These are phyloP conservation scores for Larimichthys crocea DNA, from an alignment of 2,113 vertebrate genomes.

Conservation along the genomic window DNA sequence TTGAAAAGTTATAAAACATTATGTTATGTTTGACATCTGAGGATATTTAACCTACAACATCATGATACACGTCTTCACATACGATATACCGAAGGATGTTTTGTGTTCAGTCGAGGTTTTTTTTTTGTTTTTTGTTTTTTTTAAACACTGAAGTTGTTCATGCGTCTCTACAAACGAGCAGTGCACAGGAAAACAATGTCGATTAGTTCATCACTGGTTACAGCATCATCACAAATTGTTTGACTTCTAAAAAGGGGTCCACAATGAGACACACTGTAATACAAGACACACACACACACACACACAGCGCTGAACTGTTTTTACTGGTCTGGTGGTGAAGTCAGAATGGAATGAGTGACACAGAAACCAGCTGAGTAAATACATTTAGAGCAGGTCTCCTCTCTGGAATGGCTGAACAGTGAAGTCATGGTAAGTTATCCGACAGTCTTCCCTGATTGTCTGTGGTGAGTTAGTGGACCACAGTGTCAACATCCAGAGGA, in stretches of 20 bases:
- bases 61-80: conserved; percentile 26
- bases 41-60: conserved; percentile 31
- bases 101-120: conserved; percentile 12
- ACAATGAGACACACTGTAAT: conserved; percentile 49
- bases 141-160: conserved; percentile 39
- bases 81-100: conserved; percentile 29
- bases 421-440: conserved; percentile 40
- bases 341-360: conserved; percentile 46
- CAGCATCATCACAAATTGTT: conserved; percentile 43
- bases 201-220: conserved; percentile 53
- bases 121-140: background rate
- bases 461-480: conserved; percentile 6
- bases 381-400: conserved; percentile 39
- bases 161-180: conserved; percentile 45
- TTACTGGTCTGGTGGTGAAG: conserved; percentile 15
- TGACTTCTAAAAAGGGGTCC: conserved; percentile 28
- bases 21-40: conserved; percentile 19
- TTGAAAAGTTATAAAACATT: conserved; percentile 55
- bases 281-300: conserved; percentile 37
- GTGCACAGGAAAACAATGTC: conserved; percentile 47
- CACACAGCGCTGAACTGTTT: conserved; percentile 5
- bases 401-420: conserved; percentile 33
- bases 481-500: conserved; percentile 15
- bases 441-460: conserved; percentile 51
- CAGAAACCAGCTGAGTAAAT: conserved; percentile 60